Conservation (phyloP, 2,888 invertebrate species). For the Tinea semifulvella region DNA sequence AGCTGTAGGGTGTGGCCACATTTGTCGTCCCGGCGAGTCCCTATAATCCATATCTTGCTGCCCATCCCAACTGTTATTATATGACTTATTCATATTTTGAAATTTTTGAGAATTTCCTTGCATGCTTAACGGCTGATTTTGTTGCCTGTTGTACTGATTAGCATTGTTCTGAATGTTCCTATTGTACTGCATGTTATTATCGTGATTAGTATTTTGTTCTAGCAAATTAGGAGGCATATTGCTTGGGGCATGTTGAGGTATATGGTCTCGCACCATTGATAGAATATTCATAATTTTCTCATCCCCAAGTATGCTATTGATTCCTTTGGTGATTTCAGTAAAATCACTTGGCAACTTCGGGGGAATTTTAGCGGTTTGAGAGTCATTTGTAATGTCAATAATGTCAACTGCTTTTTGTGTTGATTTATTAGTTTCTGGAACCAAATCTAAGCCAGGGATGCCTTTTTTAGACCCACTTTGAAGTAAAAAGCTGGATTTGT, state of each 20-base stretch:
- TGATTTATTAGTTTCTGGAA: conserved; percentile 48
- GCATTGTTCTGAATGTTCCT: not conserved
- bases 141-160: not conserved
- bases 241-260: not conserved
- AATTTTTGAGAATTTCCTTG: not conserved
- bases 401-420: conserved; percentile 36
- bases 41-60: not conserved
- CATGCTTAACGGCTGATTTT: too few relatives aligned
- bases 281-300: conserved; percentile 70
- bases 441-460: conserved; percentile 79
- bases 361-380: conserved; percentile 16
- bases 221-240: not conserved
- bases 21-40: conserved; percentile 15
- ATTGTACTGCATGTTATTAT: not conserved
- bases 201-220: not conserved
- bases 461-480: conserved; percentile 49
- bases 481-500: conserved; percentile 39
- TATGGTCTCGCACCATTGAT: conserved; percentile 43
- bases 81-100: not conserved
- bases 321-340: conserved; percentile 69
- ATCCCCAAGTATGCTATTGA: conserved; percentile 70
- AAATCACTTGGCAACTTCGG: conserved; percentile 40
- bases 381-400: conserved; percentile 29
- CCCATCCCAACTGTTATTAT: not conserved
- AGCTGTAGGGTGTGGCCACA: not conserved